Evolutionary conservation across 2,888 invertebrate genomes (phyloP).

Genomic region (Ceratothoa steindachneri): DNA sequence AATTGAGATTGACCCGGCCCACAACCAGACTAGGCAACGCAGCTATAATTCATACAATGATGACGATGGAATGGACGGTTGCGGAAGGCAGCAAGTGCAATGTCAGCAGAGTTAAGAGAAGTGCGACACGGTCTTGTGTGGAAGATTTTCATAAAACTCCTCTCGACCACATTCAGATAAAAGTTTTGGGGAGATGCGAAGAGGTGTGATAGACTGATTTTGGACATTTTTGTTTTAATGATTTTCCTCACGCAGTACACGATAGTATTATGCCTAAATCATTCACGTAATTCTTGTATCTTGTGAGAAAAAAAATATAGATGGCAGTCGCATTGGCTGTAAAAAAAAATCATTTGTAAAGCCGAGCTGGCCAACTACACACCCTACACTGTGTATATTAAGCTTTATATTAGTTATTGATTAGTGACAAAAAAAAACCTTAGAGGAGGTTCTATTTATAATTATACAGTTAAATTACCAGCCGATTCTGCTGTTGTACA

Average conservation of each 20-base stretch:
- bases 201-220: neutral
- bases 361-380: neutral
- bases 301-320: too few species aligned
- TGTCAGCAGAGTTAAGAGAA: conserved; percentile 61
- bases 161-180: too few species aligned
- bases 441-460: too few species aligned
- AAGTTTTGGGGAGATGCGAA: neutral
- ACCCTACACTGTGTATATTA: neutral
- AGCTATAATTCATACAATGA: conserved; percentile 69
- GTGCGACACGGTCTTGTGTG: neutral
- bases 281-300: neutral
- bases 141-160: neutral
- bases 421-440: too few species aligned
- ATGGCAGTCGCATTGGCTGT: neutral
- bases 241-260: neutral
- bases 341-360: neutral
- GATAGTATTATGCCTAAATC: neutral
- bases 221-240: too few species aligned
- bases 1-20: conserved; percentile 72
- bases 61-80: conserved; percentile 64
- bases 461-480: too few species aligned
- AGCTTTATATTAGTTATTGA: neutral
- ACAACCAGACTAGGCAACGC: conserved; percentile 58
- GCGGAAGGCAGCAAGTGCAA: conserved; percentile 68
- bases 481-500: neutral